Percentiles rank a stretch among this genome's conserved stretches.
Conservation (phyloP, 2,797 vertebrate genomes). For the Aulostomus chinensis region DNA sequence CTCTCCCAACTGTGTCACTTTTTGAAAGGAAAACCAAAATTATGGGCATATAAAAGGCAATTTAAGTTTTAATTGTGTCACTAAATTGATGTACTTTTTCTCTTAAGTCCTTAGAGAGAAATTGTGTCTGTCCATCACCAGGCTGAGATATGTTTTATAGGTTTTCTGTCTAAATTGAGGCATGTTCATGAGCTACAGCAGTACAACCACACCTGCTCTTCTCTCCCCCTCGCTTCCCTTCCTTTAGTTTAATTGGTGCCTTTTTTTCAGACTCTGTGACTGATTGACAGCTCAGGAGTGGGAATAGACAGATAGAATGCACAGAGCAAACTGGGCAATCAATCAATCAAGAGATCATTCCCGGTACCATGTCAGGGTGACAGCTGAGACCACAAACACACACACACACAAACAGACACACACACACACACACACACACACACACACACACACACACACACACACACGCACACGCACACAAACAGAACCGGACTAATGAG, state of each 20-base stretch:
- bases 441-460: constrained; percentile 5
- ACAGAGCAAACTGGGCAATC: constrained; percentile 49
- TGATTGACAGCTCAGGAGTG: constrained; percentile 63
- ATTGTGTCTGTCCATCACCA: no score
- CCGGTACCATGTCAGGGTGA: constrained; percentile 19
- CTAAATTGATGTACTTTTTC: neutral
- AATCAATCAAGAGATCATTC: constrained; percentile 55
- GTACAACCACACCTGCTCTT: no score
- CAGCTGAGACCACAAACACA: constrained; percentile 12
- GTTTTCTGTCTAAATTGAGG: neutral
- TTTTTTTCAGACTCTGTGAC: constrained; percentile 47
- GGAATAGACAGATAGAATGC: constrained; percentile 37
- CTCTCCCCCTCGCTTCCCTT: neutral
- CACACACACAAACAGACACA: neutral
- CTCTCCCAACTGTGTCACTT: no score
- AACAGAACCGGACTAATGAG: no score
- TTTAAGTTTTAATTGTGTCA: no score
- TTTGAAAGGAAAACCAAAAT: no score
- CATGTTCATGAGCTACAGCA: neutral
- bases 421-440: neutral
- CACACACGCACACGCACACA: neutral
- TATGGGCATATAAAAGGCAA: no score
- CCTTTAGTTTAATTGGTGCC: constrained; percentile 57
- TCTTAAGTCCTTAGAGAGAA: neutral
- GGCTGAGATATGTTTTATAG: no score